Percentiles rank a stretch among this genome's conserved stretches.
Evolutionary conservation across 2,113 vertebrate genomes (phyloP).

Genomic region (Stictonetta naevosa): DNA sequence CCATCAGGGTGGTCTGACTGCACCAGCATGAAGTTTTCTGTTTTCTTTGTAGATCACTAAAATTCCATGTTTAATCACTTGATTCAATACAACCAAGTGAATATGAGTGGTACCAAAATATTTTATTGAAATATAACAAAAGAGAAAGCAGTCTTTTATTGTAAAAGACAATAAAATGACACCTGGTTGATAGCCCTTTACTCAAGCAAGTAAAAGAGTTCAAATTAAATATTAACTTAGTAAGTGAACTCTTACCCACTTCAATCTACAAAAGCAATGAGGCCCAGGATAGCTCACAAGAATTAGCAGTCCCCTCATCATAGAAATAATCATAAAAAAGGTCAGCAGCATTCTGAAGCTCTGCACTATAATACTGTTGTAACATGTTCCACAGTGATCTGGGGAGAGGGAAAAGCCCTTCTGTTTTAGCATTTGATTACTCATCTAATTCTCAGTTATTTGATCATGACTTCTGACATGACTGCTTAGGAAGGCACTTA

Average conservation of each 20-base stretch:
- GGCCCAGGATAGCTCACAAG: background rate
- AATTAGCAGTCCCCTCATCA: background rate
- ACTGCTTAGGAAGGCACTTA: background rate
- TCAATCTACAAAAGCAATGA: background rate
- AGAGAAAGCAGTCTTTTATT: background rate
- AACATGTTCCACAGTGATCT: background rate
- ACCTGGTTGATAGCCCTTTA: background rate
- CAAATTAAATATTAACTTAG: background rate
- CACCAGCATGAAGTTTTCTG: background rate
- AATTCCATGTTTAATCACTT: background rate
- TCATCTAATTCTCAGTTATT: background rate
- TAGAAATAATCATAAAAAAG: background rate
- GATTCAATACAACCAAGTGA: background rate
- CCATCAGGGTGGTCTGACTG: background rate
- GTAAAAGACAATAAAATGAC: background rate
- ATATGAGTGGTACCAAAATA: background rate
- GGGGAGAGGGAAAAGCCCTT: background rate
- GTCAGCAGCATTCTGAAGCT: background rate
- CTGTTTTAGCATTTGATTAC: background rate
- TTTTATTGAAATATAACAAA: slow-evolving; percentile 3
- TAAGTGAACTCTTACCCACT: background rate
- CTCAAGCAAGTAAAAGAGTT: background rate
- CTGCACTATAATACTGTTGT: background rate
- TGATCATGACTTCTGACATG: background rate
- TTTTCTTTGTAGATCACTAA: background rate